Evolutionary conservation across 2,888 invertebrate genomes (phyloP), one percentile per base, ranked within the genome.

Genomic region (Lasioglossum villosulum): DNA sequence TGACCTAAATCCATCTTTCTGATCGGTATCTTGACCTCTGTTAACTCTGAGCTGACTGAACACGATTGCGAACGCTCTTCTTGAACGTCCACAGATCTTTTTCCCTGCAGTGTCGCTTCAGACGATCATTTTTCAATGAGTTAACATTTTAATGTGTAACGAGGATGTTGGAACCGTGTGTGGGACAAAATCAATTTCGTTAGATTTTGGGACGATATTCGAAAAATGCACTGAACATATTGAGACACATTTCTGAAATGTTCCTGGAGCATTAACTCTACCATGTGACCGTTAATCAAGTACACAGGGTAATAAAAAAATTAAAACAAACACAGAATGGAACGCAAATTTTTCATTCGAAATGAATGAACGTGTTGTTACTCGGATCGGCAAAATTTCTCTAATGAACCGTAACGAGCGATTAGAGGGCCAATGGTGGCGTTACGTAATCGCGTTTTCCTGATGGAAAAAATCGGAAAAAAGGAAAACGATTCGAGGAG

Each of bases 11-110:
- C 63, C 63, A 75, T 52, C 27, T 45, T 78, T 39, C 42, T 8
- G 56, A 74, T 75, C 45, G 56, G 74, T 66, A 56, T 77, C 80
- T 77, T 83, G 83, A 83, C 80, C 83, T 77, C 52, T 63, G 83
- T 23, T 80, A 83, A 68, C 48, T 63, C 30, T 68, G 34, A 4
- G 66, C 34, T 34, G 23, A 23, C 66, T 4, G 66, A 34, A 37
- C 23, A 34, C 34, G 34, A 68, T 19, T 37, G 27, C 63, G 66
- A 68, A 10, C 66, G 66, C 23, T 68, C 34, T 37, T 68, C 66
- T 37, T 4, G 34, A 68, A 23, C 66, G 66, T 23, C 16, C 34
- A 4, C 8, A 0, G 23, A 68, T 34, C 34, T 37, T 34, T 37
- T 68, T 37, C 66, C 14, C 8, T 37, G 16, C 6, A 6, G 2